Evolutionary conservation across 2,888 invertebrate species (phyloP), one percentile per base, ranked within the genome.

Genomic region (Tortricodes alternella): DNA sequence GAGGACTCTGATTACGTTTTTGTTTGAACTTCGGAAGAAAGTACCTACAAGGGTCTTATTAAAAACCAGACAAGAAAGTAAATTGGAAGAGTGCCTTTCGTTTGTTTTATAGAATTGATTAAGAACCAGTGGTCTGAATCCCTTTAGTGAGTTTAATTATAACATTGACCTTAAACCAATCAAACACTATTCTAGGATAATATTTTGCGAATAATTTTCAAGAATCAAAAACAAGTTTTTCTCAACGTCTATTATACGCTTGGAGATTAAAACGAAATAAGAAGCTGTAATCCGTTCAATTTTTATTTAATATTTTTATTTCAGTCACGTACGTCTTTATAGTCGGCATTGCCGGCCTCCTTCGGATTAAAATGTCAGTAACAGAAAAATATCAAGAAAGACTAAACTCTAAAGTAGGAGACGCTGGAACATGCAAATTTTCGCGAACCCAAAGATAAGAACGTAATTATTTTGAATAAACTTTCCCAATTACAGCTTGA

Each of bases 331-430:
- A 67, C 70, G 58, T 67, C 73, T 80, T 83, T 78, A 80, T 78
- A 80, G 80, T 77, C 78, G 67, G 68, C 70, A 64, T 73, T 69
- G 69, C 66, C 71, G 66, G 72, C 66, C 71, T 68, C 70, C 71
- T 73, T 76, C 65, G 73, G 79, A 85, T 86, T 86, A 85, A 86
- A 83, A 85, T 65, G 84, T 85, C 86, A 80, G 74, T 78, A 70
- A 68, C 86, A 86, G 84, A 83, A 73, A 76, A 80, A 78, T 83
- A 78, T 74, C 63, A 68, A 73, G 68, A 70, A 76, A 72, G 72
- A 67, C 66, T 61, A 24, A 44, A 29, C 44, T 44, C 41, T 15
- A 48, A 46, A 66, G 64, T 64, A 64, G 59, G 59, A 65, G 63
- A 67, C 62, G 63, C 58, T 61, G 63, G 65, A 62, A 64, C 61